These are phyloP conservation scores for Heterocephalus glaber DNA, from an alignment of 2,113 vertebrate species.

Conservation along the genomic window DNA sequence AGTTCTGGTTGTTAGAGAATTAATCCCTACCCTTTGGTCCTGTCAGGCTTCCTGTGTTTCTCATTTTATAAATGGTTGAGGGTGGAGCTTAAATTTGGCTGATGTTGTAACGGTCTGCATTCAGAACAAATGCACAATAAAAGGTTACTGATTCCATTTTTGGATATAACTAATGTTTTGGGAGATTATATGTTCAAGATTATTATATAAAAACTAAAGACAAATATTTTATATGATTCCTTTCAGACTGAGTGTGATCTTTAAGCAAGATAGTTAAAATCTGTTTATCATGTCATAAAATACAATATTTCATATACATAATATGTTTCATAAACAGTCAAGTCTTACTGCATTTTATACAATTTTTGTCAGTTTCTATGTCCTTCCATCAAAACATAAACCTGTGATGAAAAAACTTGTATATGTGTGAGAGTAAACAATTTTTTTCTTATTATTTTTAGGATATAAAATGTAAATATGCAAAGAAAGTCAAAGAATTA, in stretches of 20 bases:
- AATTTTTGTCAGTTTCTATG: conserved; percentile 19
- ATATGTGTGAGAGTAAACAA: not conserved
- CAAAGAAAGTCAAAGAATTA: not conserved
- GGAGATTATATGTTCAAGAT: not conserved
- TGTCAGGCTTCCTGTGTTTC: not conserved
- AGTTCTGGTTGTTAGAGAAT: not conserved
- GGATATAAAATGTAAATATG: conserved; percentile 1
- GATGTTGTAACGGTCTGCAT: not conserved
- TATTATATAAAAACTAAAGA: conserved; percentile 12
- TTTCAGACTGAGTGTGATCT: not conserved
- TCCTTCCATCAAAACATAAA: conserved; percentile 4
- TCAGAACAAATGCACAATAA: not conserved
- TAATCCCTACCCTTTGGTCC: not conserved
- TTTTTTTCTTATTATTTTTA: not conserved
- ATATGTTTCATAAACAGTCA: not conserved
- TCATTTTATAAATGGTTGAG: not conserved
- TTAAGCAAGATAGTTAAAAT: not conserved
- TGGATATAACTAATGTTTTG: not conserved
- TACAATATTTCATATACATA: not conserved
- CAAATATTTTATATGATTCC: conserved; percentile 22
- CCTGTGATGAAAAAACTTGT: conserved; percentile 7
- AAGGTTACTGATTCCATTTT: not conserved
- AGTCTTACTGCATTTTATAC: conserved; percentile 37
- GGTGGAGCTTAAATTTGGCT: not conserved
- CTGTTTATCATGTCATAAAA: conserved; percentile 21